Conservation (phyloP, 2,888 invertebrate genomes). For the Trissolcus japonicus region DNA sequence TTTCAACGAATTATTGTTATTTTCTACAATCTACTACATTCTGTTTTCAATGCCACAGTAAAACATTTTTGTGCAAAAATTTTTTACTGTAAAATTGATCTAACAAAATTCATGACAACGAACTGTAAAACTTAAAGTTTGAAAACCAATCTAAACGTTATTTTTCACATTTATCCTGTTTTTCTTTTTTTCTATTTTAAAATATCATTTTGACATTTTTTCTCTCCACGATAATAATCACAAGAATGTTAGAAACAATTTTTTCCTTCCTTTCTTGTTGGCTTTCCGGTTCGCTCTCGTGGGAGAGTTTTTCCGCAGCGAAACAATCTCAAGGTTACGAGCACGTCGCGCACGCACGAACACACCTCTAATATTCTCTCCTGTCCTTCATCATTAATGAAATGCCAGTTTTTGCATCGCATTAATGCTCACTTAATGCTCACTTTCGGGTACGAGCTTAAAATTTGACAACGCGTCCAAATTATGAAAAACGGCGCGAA, state of each 20-base stretch:
- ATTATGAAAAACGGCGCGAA: background rate
- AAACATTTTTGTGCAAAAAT: too few species aligned
- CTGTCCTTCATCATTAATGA: slow-evolving; percentile 52
- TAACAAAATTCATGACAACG: too few species aligned
- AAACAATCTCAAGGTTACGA: slow-evolving; percentile 59
- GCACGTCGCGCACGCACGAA: slow-evolving; percentile 55
- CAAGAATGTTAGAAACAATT: slow-evolving; percentile 14
- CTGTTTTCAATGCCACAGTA: too few species aligned
- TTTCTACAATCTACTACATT: too few species aligned
- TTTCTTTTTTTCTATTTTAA: too few species aligned
- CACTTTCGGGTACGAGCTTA: background rate
- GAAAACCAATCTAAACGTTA: too few species aligned
- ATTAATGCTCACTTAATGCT: slow-evolving; percentile 7
- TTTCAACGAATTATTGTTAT: too few species aligned
- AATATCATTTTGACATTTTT: slow-evolving; percentile 1
- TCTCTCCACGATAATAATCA: slow-evolving; percentile 7
- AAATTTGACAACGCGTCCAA: background rate
- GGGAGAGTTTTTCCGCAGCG: slow-evolving; percentile 57
- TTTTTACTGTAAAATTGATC: too few species aligned
- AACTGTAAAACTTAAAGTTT: too few species aligned
- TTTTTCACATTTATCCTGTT: too few species aligned
- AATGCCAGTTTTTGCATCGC: slow-evolving; percentile 52
- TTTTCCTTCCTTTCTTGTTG: slow-evolving; percentile 38
- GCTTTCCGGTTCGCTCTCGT: slow-evolving; percentile 53
- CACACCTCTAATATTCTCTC: slow-evolving; percentile 48